Conservation (phyloP, 2,797 vertebrate genomes). For the Dromococcyx pavoninus region DNA sequence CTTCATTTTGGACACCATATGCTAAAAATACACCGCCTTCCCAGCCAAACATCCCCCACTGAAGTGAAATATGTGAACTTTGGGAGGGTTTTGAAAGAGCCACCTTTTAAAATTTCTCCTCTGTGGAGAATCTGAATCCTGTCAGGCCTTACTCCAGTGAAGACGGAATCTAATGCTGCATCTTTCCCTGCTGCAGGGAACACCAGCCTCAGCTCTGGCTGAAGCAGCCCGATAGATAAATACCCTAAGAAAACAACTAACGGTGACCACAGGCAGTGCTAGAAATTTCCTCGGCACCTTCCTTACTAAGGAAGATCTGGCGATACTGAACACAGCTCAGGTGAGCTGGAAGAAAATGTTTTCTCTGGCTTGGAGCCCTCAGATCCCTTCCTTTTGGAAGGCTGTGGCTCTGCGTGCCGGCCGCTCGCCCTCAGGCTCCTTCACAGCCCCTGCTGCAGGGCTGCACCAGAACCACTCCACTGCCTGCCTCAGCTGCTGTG, state of each 20-base stretch:
- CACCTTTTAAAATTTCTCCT: background rate
- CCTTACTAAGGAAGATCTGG: background rate
- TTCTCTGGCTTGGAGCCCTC: accelerated
- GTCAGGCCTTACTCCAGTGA: background rate
- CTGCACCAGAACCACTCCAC: background rate
- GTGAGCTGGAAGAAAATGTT: background rate
- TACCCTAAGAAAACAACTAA: background rate
- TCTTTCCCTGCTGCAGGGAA: background rate
- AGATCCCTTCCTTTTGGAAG: accelerated
- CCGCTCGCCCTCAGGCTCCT: background rate
- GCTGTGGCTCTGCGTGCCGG: accelerated
- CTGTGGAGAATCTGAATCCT: background rate
- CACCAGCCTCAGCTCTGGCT: too few species aligned
- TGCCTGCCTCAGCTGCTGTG: background rate
- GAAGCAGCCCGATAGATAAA: too few species aligned
- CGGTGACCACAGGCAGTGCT: accelerated
- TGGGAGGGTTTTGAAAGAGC: background rate
- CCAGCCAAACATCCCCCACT: background rate
- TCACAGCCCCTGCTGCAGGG: background rate
- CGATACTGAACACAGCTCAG: background rate
- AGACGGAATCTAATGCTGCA: background rate
- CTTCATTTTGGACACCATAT: too few species aligned
- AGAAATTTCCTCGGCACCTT: background rate
- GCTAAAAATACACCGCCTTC: background rate
- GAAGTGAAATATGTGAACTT: accelerated